A percentile compares a stretch with the other conserved stretches of the same genome.
Conservation (phyloP, 2,888 invertebrate species). For the Timandra comae region DNA sequence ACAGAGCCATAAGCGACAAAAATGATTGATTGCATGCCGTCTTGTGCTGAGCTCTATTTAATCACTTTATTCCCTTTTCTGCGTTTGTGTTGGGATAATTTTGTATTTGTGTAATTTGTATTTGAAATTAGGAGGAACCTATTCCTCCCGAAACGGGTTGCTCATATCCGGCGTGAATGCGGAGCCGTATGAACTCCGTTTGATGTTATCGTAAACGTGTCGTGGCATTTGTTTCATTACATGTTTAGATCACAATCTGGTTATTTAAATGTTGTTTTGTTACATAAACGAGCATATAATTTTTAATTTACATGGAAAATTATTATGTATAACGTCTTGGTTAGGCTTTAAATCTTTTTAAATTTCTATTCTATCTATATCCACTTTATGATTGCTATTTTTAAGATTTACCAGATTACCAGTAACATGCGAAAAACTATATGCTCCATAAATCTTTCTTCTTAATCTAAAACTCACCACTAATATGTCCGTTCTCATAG, state of each 20-base stretch:
- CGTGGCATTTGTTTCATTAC: slow-evolving; percentile 43
- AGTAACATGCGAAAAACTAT: too few species aligned
- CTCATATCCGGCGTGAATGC: slow-evolving; percentile 62
- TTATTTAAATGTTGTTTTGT: too few species aligned
- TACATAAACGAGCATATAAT: too few species aligned
- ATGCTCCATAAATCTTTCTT: too few species aligned
- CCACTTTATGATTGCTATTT: too few species aligned
- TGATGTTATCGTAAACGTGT: slow-evolving; percentile 54
- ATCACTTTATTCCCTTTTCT: slow-evolving; percentile 79
- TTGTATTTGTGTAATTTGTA: slow-evolving; percentile 76
- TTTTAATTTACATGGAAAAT: too few species aligned
- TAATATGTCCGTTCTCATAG: slow-evolving; percentile 95
- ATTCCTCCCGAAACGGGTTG: slow-evolving; percentile 50
- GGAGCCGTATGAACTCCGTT: slow-evolving; percentile 45
- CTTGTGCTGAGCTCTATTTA: slow-evolving; percentile 77
- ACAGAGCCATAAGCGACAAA: slow-evolving; percentile 72
- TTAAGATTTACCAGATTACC: too few species aligned
- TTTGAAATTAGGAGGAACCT: slow-evolving; percentile 63
- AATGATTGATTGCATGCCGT: slow-evolving; percentile 77
- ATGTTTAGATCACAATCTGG: slow-evolving; percentile 18
- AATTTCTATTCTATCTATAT: too few species aligned
- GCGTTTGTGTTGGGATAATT: slow-evolving; percentile 75
- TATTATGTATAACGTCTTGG: too few species aligned
- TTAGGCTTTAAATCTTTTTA: too few species aligned
- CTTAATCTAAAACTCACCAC: slow-evolving; percentile 85